These are phyloP conservation scores for Cephus rjabovi DNA, from an alignment of 2,888 invertebrate genomes.

Conservation along the genomic window DNA sequence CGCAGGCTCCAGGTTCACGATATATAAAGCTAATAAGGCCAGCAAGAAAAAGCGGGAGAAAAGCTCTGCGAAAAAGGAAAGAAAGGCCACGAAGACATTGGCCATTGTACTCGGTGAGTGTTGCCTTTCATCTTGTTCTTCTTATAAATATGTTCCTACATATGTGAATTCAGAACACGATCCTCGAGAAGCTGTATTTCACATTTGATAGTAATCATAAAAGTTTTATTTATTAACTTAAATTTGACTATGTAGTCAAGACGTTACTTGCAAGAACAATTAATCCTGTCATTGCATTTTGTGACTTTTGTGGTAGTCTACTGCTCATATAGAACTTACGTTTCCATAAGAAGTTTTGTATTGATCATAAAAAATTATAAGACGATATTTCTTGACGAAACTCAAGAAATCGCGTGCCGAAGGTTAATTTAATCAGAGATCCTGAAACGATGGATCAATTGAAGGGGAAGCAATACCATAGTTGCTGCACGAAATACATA, in stretches of 20 bases:
- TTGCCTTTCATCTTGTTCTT: neutral
- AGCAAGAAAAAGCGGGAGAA: conserved; percentile 95
- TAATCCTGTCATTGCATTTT: neutral
- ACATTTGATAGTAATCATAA: neutral
- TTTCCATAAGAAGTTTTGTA: too few relatives aligned
- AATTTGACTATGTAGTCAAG: neutral
- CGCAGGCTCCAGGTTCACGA: conserved; percentile 84
- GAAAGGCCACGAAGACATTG: conserved; percentile 98
- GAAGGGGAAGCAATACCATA: neutral
- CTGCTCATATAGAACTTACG: neutral
- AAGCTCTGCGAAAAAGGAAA: conserved; percentile 92
- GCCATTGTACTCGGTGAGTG: conserved; percentile 96
- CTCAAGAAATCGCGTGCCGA: neutral
- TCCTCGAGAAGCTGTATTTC: neutral
- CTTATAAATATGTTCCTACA: neutral
- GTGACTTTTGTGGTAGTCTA: neutral
- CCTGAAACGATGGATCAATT: neutral
- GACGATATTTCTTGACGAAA: neutral
- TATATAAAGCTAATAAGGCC: conserved; percentile 94
- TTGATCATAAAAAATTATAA: too few relatives aligned
- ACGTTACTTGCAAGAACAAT: neutral
- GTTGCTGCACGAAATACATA: neutral
- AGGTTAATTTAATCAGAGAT: too few relatives aligned
- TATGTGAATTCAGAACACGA: neutral
- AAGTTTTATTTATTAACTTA: neutral